These are phyloP conservation scores for Coenonympha arcania DNA, from an alignment of 2,888 invertebrate genomes.

Conservation along the genomic window DNA sequence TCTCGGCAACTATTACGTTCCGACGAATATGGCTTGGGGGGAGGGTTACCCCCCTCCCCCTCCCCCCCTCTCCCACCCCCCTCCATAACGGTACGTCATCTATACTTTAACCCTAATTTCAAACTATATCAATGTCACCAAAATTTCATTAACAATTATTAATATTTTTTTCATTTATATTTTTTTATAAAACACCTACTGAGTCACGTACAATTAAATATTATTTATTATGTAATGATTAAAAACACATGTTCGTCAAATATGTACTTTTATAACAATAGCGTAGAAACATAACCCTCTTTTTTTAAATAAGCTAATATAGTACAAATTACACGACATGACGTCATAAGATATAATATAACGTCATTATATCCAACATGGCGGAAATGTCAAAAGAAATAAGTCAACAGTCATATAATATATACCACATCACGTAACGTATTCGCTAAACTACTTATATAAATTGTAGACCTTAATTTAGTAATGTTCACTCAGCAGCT, in stretches of 20 bases:
- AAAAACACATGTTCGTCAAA: not conserved
- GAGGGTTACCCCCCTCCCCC: no score
- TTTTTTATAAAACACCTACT: not conserved
- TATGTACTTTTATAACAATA: slow-evolving; percentile 5
- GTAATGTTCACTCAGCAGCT: not conserved
- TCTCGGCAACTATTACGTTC: no score
- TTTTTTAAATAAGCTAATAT: not conserved
- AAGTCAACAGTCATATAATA: not conserved
- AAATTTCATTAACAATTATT: not conserved
- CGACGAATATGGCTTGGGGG: no score
- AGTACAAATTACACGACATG: not conserved
- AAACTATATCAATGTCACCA: not conserved
- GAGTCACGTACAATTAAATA: not conserved
- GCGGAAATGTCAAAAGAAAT: not conserved
- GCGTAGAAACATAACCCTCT: slow-evolving; percentile 1
- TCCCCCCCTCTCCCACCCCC: no score
- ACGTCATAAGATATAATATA: not conserved
- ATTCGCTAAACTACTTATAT: not conserved
- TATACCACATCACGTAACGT: slow-evolving; percentile 2
- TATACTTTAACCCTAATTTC: no score
- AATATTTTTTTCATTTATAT: not conserved
- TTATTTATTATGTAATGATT: not conserved
- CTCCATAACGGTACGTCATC: no score
- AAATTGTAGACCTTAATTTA: slow-evolving; percentile 5
- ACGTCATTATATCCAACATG: no score